Evolutionary conservation across 2,113 vertebrate species (phyloP), one percentile per base, ranked within the genome.

Genomic region (Laticauda laticaudata): DNA sequence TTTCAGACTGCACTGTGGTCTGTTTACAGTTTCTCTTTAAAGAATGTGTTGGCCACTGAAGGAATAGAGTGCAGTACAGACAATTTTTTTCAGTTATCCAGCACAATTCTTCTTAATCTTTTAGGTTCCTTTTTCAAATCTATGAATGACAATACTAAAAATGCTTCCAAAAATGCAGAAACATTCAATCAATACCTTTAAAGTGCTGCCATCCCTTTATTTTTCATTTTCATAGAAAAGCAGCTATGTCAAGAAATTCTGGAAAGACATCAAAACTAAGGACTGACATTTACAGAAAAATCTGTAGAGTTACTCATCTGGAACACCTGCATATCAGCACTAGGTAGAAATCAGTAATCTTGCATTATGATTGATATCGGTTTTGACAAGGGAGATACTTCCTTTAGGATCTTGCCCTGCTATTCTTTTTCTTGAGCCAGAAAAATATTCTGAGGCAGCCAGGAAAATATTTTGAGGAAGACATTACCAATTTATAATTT

Each of bases 91-190:
- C 34, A 20, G 15, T 81, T 81, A 39, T 81, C 34, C 69, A 81
- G n/a, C 69, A 81, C 15, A 39, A 81, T 81, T 39, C n/a, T 39
- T 39, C n/a, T 75, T 75, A 39, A 39, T 75, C 15, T 81, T 39
- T 39, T 81, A 39, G n/a, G 69, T 39, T 81, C 69, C 69, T 39
- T 81, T 86, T 90, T 86, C 9, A 55, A 20, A 51, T 56, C 55
- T 51, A 51, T 54, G 55, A 64, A 90, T 86, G 89, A 39, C 90
- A 91, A 93, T 45, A 3, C 59, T 9, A 14, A 18, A 4, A 14
- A 54, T 94, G 51, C 23, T 15, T 86, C 88, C 54, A 86, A 87
- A 86, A 94, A 87, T 96, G 64, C 20, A 87, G 18, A 55, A 54
- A 90, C 21, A 85, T 87, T 92, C 64, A 93, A 91, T 51, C 6